Base-by-base conservation (phyloP, 2,888 invertebrate species). In the Acleris emargana region DNA sequence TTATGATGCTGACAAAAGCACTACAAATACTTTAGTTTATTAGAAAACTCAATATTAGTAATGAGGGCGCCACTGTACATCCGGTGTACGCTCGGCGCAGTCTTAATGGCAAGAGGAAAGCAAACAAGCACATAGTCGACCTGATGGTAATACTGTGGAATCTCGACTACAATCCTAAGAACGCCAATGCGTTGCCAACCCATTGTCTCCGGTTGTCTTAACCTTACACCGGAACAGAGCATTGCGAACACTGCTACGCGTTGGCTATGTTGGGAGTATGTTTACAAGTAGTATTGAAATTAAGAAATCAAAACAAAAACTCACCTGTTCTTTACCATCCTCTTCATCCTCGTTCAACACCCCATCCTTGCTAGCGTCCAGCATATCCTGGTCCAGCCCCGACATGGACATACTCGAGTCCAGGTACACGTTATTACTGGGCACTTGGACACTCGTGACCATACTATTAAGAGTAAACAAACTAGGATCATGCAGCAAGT, bases 331-430 rank as follows among this genome's bases (percentile, higher is more conserved):
- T 73, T 93, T 84, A 69, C 72, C 82, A 69, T 91, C 83, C 72
- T 92, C 82, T 64, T 86, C 80, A 0, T 69, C 72, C 1, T 81
- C 78, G 17, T 72, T 78, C 4, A 67, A 70, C 3, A 57, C 69
- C 1, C 25, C 64, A 6, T 79, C 82, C 45, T 80, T 84, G 57
- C 82, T 84, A 0, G 86, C 81, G 18, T 93, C 91, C 67, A 93
- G 80, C 73, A 89, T 72, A 0, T 89, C 91, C 71, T 94, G 94
- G 57, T 94, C 94, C 32, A 94, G 69, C 0, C 94, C 94, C 0
- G 94, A 94, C 83, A 94, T 84, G 0, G 94, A 93, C 54, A 94
- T 77, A 64, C 94, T 92, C 1, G 94, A 94, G 69, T 94, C 94
- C 1, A 90, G 81, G 51, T 92, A 92, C 5, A 91, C 77, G 69